Base-by-base conservation (phyloP, 2,113 vertebrate genomes). In the Sminthopsis crassicaudata region DNA sequence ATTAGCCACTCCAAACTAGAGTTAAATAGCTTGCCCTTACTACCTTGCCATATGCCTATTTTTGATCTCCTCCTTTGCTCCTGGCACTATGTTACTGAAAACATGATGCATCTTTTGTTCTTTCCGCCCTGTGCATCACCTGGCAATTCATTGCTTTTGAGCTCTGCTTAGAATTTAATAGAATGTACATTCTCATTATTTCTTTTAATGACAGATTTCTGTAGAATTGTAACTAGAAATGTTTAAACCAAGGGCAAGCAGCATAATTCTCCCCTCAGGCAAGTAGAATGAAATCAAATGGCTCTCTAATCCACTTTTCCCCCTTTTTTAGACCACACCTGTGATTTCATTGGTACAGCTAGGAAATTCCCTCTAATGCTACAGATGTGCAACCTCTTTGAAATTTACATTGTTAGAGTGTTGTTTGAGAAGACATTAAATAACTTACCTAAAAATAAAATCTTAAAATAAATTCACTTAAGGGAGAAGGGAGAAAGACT, bases 61-160 rank as follows among this genome's bases (percentile, higher is more conserved):
- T 90, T 89, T 90, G 51, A 52, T 30, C 30, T 4, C 7, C 12
- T 8, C 12, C 19, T 6, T 36, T 2, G 22, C 46, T 89, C 48
- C 4, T 46, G 67, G 27, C 53, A 46, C n/a, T n/a, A 46, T 30
- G 30, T 1, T 51, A 53, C 36, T 84, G 51, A 46, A 90, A 90
- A 11, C 6, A 12, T 14, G 46, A 8, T 12, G 4, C 24, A 8
- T 54, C 48, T 50, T 90, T 54, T 67, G 46, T 14, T 48, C 8
- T 53, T 36, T 93, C 46, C 89, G 24, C 19, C 50, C 27, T 12
- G 46, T 26, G 48, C 14, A 8, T 84, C 76, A 89, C 23, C 26
- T 53, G 52, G 91, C 19, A 46, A 36, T 2, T 90, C 27, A 84
- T 93, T 94, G 36, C 55, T 96, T 94, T 94, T 90, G 2, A 90